Evolutionary conservation across 2,113 vertebrate species (phyloP).

Genomic region (Columba livia): DNA sequence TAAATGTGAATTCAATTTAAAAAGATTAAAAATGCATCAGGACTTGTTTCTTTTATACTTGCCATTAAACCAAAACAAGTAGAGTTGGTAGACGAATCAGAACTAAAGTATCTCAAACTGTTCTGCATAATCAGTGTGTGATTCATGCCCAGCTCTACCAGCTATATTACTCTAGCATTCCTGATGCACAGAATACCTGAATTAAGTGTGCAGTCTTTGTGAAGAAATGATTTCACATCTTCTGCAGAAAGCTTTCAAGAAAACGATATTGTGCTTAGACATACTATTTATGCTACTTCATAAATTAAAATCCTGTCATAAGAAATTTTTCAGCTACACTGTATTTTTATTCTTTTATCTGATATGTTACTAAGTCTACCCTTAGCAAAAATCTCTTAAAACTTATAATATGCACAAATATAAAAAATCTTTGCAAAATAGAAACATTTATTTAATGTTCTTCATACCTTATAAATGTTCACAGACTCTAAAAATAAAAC

Average conservation of each 20-base stretch:
- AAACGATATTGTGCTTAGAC: conserved; percentile 45
- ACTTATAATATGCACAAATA: conserved; percentile 68
- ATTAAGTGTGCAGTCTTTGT: conserved; percentile 4
- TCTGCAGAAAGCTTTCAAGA: conserved; percentile 33
- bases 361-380: conserved; percentile 43
- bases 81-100: background rate
- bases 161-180: background rate
- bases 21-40: conserved; percentile 30
- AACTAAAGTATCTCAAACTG: background rate
- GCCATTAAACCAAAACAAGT: background rate
- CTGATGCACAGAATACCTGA: conserved; percentile 24
- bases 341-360: conserved; percentile 30
- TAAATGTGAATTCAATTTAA: background rate
- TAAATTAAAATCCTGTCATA: conserved; percentile 30
- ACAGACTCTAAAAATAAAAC: conserved; percentile 67
- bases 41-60: background rate
- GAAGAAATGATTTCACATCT: conserved; percentile 16
- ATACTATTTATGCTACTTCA: conserved; percentile 7
- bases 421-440: conserved; percentile 68
- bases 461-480: conserved; percentile 58
- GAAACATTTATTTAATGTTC: conserved; percentile 46
- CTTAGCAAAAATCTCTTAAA: conserved; percentile 41
- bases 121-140: background rate
- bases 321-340: conserved; percentile 26
- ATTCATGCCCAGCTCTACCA: background rate